Evolutionary conservation across 1,140 invertebrate genomes (phyloP), one percentile per base, ranked within the genome.

Genomic region (Olivierus martensii): DNA sequence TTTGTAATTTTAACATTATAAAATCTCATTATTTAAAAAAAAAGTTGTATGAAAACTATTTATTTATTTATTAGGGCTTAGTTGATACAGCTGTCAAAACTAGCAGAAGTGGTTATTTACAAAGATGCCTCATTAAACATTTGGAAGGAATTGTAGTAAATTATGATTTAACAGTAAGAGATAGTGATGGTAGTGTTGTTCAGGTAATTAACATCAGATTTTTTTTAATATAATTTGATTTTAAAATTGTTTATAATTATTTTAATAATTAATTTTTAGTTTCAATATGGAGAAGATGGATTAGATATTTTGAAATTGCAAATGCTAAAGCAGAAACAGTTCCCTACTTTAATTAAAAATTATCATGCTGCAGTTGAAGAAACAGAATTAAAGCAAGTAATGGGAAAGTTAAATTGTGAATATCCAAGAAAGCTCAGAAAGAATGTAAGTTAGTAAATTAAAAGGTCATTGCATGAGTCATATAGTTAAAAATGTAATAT

Each of bases 201-300:
- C 93, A 98, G 71, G 74, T 77, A 65, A 52, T 12, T 45, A 12
- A 41, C 17, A 41, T 18, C 11, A 28, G 9, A 2, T 9, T 28
- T 28, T 28, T 28, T 6, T 28, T 2, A 28, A 28, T 28, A n/a
- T n/a, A n/a, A n/a, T n/a, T n/a, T n/a, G 9, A 28, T 1, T 28
- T 28, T 28, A 28, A 9, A 28, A 9, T 28, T 6, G 9, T 28
- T 28, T 28, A 28, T 28, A 9, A 28, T 28, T 28, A 6, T 28
- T 28, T 28, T 28, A 6, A 28, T 28, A 43, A 5, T 36, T 53
- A 19, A 15, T 54, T 39, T 58, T 10, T 58, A 81, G 73, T 93
- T 89, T 67, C 73, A 81, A n/a, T 99, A 98, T 67, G 96, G 96
- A 3, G 95, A 99, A 75, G 96, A 99, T 73, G 92, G 94, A 1